These are phyloP conservation scores for Thaleichthys pacificus DNA, from an alignment of 2,797 vertebrate genomes.

Conservation along the genomic window DNA sequence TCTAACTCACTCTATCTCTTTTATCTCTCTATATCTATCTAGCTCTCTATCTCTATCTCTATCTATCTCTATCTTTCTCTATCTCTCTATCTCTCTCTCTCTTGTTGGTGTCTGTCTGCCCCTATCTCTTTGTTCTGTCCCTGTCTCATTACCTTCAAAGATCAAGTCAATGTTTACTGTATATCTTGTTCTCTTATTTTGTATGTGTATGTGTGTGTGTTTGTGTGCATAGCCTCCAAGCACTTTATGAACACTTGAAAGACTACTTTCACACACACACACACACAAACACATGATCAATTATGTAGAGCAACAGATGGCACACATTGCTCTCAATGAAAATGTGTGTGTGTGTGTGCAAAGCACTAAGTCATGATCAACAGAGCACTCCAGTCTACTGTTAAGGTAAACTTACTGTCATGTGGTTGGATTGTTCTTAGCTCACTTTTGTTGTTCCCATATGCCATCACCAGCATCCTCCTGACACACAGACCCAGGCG, in stretches of 20 bases:
- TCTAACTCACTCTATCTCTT: no score
- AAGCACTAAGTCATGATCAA: no score
- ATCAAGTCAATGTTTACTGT: conserved; percentile 12
- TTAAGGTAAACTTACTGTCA: conserved; percentile 34
- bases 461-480: conserved; percentile 52
- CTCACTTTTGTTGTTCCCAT: conserved; percentile 46
- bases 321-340: not conserved
- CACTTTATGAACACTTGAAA: not conserved
- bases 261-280: not conserved
- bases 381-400: not conserved
- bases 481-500: conserved; percentile 19
- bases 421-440: conserved; percentile 44
- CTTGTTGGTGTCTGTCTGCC: not conserved
- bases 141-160: conserved; percentile 22
- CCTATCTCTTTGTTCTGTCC: conserved; percentile 27
- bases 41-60: no score
- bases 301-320: not conserved
- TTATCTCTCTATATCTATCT: no score
- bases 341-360: no score
- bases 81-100: not conserved
- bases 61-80: no score
- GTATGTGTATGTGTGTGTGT: conserved; percentile 14
- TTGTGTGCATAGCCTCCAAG: conserved; percentile 2
- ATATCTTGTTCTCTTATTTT: not conserved
- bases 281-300: not conserved